Evolutionary conservation across 2,797 vertebrate species (phyloP), one percentile per base, ranked within the genome.

Genomic region (Poecilia wingei): DNA sequence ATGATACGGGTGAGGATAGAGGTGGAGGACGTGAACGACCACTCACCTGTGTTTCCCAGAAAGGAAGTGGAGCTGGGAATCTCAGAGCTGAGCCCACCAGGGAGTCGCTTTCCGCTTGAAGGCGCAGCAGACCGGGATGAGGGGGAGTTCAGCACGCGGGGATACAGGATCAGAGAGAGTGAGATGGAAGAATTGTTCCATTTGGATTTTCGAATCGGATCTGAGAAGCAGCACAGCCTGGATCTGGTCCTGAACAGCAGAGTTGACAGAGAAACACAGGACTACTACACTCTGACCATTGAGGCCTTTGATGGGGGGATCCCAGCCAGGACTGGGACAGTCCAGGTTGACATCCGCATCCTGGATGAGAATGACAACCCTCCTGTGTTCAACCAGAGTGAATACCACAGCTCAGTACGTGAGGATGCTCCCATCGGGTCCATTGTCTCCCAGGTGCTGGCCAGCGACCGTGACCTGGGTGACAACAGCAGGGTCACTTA

Each of bases 291-390:
- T 20, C 86, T 99, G 80, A 92, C 92, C 61, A 91, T 99, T 1
- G 96, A 98, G 84, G 97, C 97, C 1, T 98, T 97, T 84, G 98
- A 98, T 86, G 97, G 97, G 0, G 98, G 97, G 45, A 83, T 92
- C 70, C 98, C 98, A 0, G 94, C 91, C 47, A 95, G 92, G 86
- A 96, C 94, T 0, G 97, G 96, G 33, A 91, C 81, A 6, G 88
- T 98, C 47, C 93, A 75, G 25, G 94, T 98, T 28, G 93, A 93
- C 20, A 71, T 99, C 75, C 88, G 79, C 3, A 94, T 98, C 33
- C 85, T 97, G 89, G 98, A 99, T 69, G 98, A 98, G 93, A 99
- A 99, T 31, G 98, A 99, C 93, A 98, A 98, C 85, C 95, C 96
- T 0, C 98, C 98, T 0, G 84, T 93, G 6, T 98, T 98, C 82